Conservation (phyloP, 2,113 vertebrate genomes). For the Hymenochirus boettgeri region DNA sequence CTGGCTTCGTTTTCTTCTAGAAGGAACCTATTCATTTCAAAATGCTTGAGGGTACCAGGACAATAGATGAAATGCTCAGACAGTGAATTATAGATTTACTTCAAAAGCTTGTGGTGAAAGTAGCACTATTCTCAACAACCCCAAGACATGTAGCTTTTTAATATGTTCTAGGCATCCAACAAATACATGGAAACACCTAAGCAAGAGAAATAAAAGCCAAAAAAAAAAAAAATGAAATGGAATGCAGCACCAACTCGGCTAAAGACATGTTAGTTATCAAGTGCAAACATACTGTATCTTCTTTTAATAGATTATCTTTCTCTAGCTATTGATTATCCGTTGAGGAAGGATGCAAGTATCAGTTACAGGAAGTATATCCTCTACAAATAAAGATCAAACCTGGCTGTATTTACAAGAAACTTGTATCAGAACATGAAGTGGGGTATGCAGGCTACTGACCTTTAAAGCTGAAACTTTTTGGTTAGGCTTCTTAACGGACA, state of each 20-base stretch:
- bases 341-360: slow-evolving; percentile 28
- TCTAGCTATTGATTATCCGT: slow-evolving; percentile 26
- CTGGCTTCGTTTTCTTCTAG: neutral
- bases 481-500: no score
- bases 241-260: no score
- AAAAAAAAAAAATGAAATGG: neutral
- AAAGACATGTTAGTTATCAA: slow-evolving; percentile 9
- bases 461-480: no score
- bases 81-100: neutral
- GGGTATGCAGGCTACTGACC: no score
- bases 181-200: neutral
- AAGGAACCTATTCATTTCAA: neutral
- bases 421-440: no score
- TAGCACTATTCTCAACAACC: neutral
- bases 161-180: neutral
- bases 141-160: neutral
- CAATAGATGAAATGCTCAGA: slow-evolving; percentile 2
- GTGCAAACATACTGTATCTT: slow-evolving; percentile 15
- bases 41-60: neutral
- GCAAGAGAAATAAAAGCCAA: neutral
- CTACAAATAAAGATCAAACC: slow-evolving; percentile 32
- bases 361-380: slow-evolving; percentile 33
- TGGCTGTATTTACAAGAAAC: slow-evolving; percentile 6
- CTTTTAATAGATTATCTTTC: slow-evolving; percentile 18
- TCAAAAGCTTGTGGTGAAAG: neutral